Evolutionary conservation across 2,797 vertebrate species (phyloP).

Genomic region (Lepilemur septentrionalis): DNA sequence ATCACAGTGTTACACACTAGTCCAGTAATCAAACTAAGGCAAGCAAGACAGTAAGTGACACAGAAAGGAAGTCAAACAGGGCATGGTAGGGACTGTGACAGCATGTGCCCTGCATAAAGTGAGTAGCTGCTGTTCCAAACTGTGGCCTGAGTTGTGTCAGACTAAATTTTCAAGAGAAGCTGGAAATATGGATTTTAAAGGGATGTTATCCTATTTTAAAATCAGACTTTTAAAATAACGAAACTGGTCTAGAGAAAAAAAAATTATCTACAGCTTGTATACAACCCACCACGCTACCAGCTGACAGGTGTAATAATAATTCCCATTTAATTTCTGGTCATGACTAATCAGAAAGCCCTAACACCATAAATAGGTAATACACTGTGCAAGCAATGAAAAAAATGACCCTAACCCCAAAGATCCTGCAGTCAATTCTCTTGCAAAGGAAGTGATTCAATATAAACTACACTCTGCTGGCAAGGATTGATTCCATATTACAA

Average conservation of each 20-base stretch:
- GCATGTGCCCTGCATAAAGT: neutral
- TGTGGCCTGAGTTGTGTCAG: neutral
- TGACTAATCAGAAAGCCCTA: slow-evolving; percentile 54
- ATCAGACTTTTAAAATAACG: neutral
- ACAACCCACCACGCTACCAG: neutral
- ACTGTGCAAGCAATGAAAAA: slow-evolving; percentile 44
- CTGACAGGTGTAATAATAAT: slow-evolving; percentile 46
- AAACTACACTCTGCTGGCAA: slow-evolving; percentile 76
- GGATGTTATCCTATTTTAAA: neutral
- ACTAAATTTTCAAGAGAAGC: slow-evolving; percentile 51
- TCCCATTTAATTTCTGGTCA: slow-evolving; percentile 27
- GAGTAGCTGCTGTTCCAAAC: neutral
- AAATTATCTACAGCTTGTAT: neutral
- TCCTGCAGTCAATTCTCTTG: slow-evolving; percentile 72
- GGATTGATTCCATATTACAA: slow-evolving; percentile 68
- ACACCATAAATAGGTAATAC: slow-evolving; percentile 49
- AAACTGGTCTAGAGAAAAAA: neutral
- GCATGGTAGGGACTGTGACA: neutral
- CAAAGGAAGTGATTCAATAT: slow-evolving; percentile 84
- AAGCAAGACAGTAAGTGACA: neutral
- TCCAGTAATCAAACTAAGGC: neutral
- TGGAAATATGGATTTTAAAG: neutral
- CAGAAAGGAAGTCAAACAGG: neutral
- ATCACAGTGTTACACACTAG: neutral
- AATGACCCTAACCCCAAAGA: slow-evolving; percentile 74